Evolutionary conservation across 1,140 invertebrate genomes (phyloP).

Genomic region (Holotrichia oblita): DNA sequence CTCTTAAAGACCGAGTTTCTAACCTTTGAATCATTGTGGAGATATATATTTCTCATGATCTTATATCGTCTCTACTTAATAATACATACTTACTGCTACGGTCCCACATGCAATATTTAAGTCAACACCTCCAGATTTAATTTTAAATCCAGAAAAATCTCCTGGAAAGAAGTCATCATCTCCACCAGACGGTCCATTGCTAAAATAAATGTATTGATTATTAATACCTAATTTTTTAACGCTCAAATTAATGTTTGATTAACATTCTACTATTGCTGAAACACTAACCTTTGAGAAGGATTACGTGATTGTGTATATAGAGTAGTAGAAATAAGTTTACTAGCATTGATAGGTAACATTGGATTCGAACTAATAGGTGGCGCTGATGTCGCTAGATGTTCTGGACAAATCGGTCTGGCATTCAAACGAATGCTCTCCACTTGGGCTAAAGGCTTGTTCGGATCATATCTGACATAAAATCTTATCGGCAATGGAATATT

Average conservation of each 20-base stretch:
- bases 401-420: conserved; percentile 55
- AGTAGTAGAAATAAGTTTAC: no score
- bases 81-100: conserved; percentile 54
- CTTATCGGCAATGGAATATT: conserved; percentile 51
- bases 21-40: no score
- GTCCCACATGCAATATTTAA: conserved; percentile 51
- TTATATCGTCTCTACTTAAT: no score
- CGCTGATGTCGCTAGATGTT: conserved; percentile 47
- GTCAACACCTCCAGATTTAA: background rate
- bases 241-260: no score
- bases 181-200: background rate
- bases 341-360: no score
- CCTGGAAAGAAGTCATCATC: conserved; percentile 56
- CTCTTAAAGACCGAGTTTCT: no score
- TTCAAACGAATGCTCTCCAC: conserved; percentile 53
- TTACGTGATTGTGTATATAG: no score
- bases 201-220: conserved; percentile 41
- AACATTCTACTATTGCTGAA: no score
- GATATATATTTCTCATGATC: no score
- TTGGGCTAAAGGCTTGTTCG: conserved; percentile 50
- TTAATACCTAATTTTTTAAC: no score
- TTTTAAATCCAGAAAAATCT: conserved; percentile 47
- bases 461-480: conserved; percentile 58
- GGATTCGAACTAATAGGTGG: conserved; percentile 44
- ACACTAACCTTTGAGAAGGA: no score